Evolutionary conservation across 2,888 invertebrate species (phyloP).

Genomic region (Neoscelio sp.): DNA sequence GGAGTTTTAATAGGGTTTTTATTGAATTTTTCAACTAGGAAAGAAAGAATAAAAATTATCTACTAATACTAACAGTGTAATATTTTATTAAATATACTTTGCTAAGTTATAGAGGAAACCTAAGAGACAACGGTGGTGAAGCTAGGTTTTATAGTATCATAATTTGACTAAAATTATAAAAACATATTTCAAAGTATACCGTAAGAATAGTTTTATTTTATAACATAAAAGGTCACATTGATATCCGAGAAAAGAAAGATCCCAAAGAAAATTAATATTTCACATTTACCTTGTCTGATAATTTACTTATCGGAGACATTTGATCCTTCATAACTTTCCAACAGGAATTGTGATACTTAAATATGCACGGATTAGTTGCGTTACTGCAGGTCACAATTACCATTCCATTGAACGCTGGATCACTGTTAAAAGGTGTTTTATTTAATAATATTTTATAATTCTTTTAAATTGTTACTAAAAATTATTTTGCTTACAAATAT

Average conservation of each 20-base stretch:
- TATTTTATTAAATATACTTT: too few relatives aligned
- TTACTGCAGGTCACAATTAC: slow-evolving; percentile 73
- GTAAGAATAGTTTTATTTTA: slow-evolving; percentile 8
- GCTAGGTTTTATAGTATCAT: too few relatives aligned
- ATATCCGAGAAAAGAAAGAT: not conserved
- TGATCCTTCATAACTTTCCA: slow-evolving; percentile 75
- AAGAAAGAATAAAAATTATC: too few relatives aligned
- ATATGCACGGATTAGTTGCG: slow-evolving; percentile 67
- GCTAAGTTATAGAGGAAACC: too few relatives aligned
- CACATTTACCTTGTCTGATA: slow-evolving; percentile 73
- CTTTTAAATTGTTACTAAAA: not conserved
- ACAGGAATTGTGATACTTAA: slow-evolving; percentile 74
- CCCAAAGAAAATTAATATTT: not conserved
- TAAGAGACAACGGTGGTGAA: too few relatives aligned
- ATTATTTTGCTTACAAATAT: not conserved
- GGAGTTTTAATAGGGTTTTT: too few relatives aligned
- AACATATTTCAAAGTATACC: too few relatives aligned
- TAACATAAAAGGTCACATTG: slow-evolving; percentile 1
- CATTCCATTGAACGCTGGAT: slow-evolving; percentile 76
- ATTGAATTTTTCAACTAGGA: too few relatives aligned
- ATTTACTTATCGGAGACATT: slow-evolving; percentile 66
- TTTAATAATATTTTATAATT: slow-evolving; percentile 3
- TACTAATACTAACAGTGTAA: too few relatives aligned
- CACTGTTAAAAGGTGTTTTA: slow-evolving; percentile 69
- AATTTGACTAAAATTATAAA: too few relatives aligned